Evolutionary conservation across 2,113 vertebrate genomes (phyloP).

Genomic region (Bombycilla garrulus): DNA sequence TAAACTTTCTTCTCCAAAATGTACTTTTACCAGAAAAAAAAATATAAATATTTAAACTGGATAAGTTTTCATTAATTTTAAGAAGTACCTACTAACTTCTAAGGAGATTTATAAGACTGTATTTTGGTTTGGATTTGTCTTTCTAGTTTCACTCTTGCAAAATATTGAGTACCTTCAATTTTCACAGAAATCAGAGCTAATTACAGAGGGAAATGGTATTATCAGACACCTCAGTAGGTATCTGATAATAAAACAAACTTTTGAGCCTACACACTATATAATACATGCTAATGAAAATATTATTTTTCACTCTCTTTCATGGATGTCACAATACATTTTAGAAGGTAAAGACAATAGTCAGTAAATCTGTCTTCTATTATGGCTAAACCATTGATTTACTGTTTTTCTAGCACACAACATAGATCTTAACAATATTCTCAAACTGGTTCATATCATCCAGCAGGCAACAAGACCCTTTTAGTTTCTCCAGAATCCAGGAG

Average conservation of each 20-base stretch:
- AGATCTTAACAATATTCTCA: neutral
- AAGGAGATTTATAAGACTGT: neutral
- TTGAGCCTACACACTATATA: neutral
- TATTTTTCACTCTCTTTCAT: neutral
- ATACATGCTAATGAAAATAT: neutral
- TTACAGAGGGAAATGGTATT: neutral
- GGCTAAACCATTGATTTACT: neutral
- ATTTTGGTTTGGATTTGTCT: neutral
- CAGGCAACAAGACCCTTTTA: neutral
- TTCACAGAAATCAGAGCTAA: neutral
- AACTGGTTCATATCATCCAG: neutral
- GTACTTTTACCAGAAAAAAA: neutral
- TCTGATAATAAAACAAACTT: neutral
- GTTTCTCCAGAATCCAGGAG: neutral
- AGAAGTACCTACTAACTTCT: neutral
- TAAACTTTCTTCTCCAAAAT: neutral
- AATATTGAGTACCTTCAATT: neutral
- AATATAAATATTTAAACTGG: neutral
- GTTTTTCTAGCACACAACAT: neutral
- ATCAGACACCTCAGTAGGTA: neutral
- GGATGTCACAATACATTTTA: neutral
- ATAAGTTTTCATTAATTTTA: neutral
- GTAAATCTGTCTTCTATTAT: neutral
- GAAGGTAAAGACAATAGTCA: neutral
- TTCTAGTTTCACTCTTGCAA: neutral